phyloP scores from a whole-genome alignment of 2,888 invertebrate species.

The Rotaria sp. region DNA sequence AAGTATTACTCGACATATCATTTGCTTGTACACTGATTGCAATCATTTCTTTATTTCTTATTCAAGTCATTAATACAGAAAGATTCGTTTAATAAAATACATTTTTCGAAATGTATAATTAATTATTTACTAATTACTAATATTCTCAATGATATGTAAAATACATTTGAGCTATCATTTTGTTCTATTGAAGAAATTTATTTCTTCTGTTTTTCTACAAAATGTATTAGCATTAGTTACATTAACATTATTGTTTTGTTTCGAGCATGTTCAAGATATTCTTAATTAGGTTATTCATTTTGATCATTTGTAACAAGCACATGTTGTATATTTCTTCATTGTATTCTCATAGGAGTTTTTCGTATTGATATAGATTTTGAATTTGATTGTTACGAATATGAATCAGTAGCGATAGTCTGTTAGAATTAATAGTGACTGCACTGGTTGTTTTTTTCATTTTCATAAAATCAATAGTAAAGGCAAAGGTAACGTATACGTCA shows the following conservation, averaged over 20 bases:
- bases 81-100: too few species aligned
- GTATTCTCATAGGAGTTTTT: not conserved
- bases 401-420: not conserved
- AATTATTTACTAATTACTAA: not conserved
- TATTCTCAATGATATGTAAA: not conserved
- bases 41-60: too few species aligned
- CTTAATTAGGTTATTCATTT: not conserved
- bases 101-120: too few species aligned
- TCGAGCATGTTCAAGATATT: not conserved
- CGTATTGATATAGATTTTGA: not conserved
- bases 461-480: not conserved
- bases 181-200: not conserved
- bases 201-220: not conserved
- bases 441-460: not conserved
- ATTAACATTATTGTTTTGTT: not conserved
- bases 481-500: not conserved
- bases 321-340: not conserved
- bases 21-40: too few species aligned
- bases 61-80: too few species aligned
- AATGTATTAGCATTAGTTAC: not conserved
- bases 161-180: too few species aligned
- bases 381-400: not conserved
- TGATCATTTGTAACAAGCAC: too few species aligned
- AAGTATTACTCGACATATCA: too few species aligned
- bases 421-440: not conserved